Conservation (phyloP, 2,113 vertebrate genomes). For the Phoenicopterus ruber region DNA sequence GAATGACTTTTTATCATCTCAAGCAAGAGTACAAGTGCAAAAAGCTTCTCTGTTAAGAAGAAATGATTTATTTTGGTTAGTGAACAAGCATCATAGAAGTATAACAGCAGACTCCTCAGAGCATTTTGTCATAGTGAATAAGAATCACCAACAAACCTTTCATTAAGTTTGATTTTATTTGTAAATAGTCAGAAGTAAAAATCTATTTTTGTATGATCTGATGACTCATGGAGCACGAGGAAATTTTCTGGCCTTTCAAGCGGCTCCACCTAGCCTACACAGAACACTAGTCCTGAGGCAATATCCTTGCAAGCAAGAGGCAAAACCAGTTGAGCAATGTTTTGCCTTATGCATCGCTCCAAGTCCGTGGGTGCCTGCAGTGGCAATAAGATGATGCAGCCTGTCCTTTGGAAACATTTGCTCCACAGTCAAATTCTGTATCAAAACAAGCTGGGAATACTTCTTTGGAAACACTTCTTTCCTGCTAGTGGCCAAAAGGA, state of each 20-base stretch:
- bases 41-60: background rate
- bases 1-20: background rate
- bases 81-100: background rate
- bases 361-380: background rate
- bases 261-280: background rate
- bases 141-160: background rate
- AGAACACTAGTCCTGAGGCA: background rate
- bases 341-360: background rate
- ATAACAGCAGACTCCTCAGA: background rate
- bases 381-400: background rate
- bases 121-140: background rate
- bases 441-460: background rate
- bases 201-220: conserved; percentile 19
- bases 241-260: background rate
- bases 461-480: background rate
- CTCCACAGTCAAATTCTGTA: background rate
- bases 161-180: conserved; percentile 37
- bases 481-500: background rate
- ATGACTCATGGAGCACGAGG: conserved; percentile 39
- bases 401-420: background rate
- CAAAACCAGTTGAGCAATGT: background rate
- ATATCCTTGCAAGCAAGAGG: background rate
- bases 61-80: background rate
- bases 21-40: background rate
- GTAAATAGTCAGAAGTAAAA: conserved; percentile 38